phyloP scores from a whole-genome alignment of 2,113 vertebrate genomes.

The Chloroceryle aenea region DNA sequence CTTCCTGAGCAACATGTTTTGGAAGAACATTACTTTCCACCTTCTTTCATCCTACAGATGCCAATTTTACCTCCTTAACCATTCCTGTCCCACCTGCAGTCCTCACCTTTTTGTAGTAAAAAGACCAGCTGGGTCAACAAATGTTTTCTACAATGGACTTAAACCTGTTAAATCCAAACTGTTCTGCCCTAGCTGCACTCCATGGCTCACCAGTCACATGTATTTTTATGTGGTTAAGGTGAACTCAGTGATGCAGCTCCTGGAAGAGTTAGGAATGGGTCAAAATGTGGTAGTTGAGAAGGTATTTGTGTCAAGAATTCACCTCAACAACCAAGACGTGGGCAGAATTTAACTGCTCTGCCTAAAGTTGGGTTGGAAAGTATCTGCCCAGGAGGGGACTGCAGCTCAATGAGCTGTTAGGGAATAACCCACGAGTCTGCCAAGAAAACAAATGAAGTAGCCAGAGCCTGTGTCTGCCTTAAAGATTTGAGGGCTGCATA shows the following conservation, averaged over 20 bases:
- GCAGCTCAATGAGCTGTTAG: neutral
- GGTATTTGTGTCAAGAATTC: neutral
- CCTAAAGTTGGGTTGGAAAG: neutral
- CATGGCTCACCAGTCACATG: neutral
- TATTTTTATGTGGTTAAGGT: neutral
- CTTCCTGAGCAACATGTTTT: neutral
- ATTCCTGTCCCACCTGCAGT: rapidly evolving
- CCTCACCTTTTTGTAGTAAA: neutral
- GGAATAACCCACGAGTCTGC: neutral
- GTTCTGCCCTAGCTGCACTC: neutral
- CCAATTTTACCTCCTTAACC: neutral
- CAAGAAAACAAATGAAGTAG: neutral
- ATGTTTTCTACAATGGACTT: neutral
- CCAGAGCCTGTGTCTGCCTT: neutral
- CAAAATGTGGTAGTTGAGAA: neutral
- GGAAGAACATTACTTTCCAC: neutral
- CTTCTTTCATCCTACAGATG: neutral
- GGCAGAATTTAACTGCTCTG: neutral
- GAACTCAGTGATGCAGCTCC: neutral
- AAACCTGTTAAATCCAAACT: neutral
- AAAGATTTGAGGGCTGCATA: neutral
- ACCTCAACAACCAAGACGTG: neutral
- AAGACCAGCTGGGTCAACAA: neutral
- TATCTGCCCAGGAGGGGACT: neutral
- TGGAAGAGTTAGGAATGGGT: neutral